Percentiles rank a stretch among this genome's conserved stretches.
These are phyloP conservation scores for Gonatopus flavifemur DNA, from an alignment of 1,140 invertebrate species.

Conservation along the genomic window DNA sequence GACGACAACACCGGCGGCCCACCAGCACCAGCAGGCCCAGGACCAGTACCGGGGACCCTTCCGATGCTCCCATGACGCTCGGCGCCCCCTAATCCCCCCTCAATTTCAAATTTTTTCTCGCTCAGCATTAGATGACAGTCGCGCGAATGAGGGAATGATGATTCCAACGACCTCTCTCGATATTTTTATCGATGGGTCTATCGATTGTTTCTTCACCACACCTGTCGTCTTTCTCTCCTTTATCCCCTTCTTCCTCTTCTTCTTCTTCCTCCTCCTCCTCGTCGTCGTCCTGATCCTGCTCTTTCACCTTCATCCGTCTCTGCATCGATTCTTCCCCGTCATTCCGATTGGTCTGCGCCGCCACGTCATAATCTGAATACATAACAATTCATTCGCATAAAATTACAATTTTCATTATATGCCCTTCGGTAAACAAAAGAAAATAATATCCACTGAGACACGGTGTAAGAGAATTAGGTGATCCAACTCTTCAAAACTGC, in stretches of 20 bases:
- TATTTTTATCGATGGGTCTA: too few species aligned
- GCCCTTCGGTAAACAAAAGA: too few species aligned
- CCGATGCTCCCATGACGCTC: conserved; percentile 48
- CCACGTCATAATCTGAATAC: conserved; percentile 40
- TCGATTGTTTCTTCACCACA: too few species aligned
- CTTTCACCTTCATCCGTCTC: conserved; percentile 31
- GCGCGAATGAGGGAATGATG: conserved; percentile 22
- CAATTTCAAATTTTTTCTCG: conserved; percentile 48
- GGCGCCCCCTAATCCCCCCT: conserved; percentile 42
- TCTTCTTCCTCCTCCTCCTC: conserved; percentile 29
- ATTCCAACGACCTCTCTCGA: background rate
- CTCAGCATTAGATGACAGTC: conserved; percentile 51
- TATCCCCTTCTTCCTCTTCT: background rate
- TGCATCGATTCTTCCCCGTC: conserved; percentile 10
- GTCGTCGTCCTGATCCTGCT: conserved; percentile 18
- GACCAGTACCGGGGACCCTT: too few species aligned
- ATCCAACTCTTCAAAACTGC: too few species aligned
- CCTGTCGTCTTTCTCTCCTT: background rate
- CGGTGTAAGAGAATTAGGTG: too few species aligned
- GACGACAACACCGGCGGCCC: conserved; percentile 29
- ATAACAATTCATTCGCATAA: too few species aligned
- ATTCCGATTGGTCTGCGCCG: conserved; percentile 11
- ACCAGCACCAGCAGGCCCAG: conserved; percentile 39
- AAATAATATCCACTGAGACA: too few species aligned
- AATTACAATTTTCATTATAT: too few species aligned